These are phyloP conservation scores for Philereme transversata DNA, from an alignment of 2,888 invertebrate genomes.

Conservation along the genomic window DNA sequence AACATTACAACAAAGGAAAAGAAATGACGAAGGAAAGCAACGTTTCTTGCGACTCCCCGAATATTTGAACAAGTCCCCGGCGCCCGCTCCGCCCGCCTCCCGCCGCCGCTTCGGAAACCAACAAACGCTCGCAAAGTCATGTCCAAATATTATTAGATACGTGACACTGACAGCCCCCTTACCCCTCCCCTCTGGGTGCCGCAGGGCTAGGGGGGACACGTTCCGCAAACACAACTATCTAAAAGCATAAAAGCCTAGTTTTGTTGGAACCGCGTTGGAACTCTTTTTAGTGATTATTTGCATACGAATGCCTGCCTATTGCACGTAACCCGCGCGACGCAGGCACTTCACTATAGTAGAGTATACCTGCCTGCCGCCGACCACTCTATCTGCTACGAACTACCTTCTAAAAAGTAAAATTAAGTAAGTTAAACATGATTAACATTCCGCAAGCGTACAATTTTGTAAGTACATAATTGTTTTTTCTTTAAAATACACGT, in stretches of 20 bases:
- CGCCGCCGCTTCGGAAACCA: constrained; percentile 12
- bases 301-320: neutral
- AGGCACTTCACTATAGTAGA: too few relatives aligned
- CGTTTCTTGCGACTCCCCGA: neutral
- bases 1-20: neutral
- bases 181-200: constrained; percentile 1
- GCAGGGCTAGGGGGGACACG: constrained; percentile 1
- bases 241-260: constrained; percentile 8
- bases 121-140: constrained; percentile 14
- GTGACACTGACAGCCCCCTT: constrained; percentile 10
- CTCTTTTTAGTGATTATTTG: neutral
- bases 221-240: constrained; percentile 10
- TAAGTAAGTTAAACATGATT: too few relatives aligned
- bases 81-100: constrained; percentile 1
- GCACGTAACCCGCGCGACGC: too few relatives aligned
- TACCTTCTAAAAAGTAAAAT: too few relatives aligned
- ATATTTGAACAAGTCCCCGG: neutral
- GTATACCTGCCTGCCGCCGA: too few relatives aligned
- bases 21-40: neutral
- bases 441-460: too few relatives aligned
- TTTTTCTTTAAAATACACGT: too few relatives aligned
- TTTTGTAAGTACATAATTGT: too few relatives aligned
- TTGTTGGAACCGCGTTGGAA: neutral
- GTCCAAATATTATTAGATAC: constrained; percentile 18
- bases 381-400: too few relatives aligned